phyloP scores from a whole-genome alignment of 37 sponge, comb jelly and placozoan species.

The Beroe forskalii region DNA sequence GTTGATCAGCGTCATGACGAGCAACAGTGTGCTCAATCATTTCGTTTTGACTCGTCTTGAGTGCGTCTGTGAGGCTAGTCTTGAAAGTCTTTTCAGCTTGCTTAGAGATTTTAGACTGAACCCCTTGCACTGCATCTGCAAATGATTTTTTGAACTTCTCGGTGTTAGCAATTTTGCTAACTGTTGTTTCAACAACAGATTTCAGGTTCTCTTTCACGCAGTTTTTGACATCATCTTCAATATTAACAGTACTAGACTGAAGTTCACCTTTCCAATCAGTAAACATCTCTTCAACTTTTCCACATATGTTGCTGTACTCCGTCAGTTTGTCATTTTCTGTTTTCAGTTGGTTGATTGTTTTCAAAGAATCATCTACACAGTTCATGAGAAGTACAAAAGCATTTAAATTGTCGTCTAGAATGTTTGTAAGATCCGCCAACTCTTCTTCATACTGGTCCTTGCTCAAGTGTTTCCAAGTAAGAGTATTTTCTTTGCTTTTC shows the following conservation, averaged over 20 bases:
- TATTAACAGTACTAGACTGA: background rate
- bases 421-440: too few species aligned
- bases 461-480: too few species aligned
- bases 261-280: background rate
- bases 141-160: conserved; percentile 24
- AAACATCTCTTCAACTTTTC: conserved; percentile 11
- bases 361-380: too few species aligned
- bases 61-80: background rate
- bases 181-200: background rate
- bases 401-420: too few species aligned
- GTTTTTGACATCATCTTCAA: background rate
- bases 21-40: background rate
- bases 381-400: too few species aligned
- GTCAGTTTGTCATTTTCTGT: background rate
- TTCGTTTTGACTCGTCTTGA: conserved; percentile 23
- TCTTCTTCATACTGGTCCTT: too few species aligned
- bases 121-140: background rate
- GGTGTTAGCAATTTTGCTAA: conserved; percentile 18
- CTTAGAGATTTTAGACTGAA: background rate
- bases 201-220: background rate
- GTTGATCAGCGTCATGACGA: conserved; percentile 27
- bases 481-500: too few species aligned
- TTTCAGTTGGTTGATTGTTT: background rate
- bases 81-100: conserved; percentile 19
- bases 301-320: conserved; percentile 16